Percentiles rank a stretch among this genome's conserved stretches.
These are phyloP conservation scores for Crypturellus undulatus DNA, from an alignment of 2,113 vertebrate genomes.

Conservation along the genomic window DNA sequence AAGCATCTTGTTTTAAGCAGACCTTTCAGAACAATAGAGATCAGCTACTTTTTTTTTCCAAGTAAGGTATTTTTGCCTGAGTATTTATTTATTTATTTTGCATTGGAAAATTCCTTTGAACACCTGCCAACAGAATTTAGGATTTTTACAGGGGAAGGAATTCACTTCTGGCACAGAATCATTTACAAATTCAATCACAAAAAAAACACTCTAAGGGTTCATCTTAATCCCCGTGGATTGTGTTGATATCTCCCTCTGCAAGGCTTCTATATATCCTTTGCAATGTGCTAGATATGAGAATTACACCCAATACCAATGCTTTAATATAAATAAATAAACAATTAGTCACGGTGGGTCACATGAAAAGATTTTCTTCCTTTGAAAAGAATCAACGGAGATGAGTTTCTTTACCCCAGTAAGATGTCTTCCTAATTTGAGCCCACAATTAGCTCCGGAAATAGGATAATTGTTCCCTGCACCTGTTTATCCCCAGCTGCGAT, in stretches of 20 bases:
- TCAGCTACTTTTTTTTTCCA: not conserved
- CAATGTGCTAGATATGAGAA: not conserved
- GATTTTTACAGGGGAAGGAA: not conserved
- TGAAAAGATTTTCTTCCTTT: not conserved
- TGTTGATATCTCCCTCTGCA: not conserved
- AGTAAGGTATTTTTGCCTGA: conserved; percentile 20
- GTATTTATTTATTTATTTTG: conserved; percentile 67
- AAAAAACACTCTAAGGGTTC: not conserved
- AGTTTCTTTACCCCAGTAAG: not conserved
- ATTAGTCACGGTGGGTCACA: not conserved
- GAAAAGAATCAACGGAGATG: accelerated
- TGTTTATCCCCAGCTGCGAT: not conserved
- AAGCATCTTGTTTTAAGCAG: conserved; percentile 17
- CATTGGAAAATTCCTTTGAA: conserved; percentile 11
- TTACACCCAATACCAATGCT: not conserved
- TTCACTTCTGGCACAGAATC: not conserved
- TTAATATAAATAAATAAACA: conserved; percentile 29
- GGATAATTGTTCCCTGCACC: conserved; percentile 7
- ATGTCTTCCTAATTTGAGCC: not conserved
- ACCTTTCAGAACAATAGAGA: not conserved
- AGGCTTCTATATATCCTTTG: not conserved
- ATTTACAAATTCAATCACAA: not conserved
- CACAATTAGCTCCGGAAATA: not conserved
- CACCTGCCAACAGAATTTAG: accelerated
- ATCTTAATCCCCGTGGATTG: not conserved